phyloP scores from a whole-genome alignment of 2,888 invertebrate genomes.

The Lasioglossum figueresi region DNA sequence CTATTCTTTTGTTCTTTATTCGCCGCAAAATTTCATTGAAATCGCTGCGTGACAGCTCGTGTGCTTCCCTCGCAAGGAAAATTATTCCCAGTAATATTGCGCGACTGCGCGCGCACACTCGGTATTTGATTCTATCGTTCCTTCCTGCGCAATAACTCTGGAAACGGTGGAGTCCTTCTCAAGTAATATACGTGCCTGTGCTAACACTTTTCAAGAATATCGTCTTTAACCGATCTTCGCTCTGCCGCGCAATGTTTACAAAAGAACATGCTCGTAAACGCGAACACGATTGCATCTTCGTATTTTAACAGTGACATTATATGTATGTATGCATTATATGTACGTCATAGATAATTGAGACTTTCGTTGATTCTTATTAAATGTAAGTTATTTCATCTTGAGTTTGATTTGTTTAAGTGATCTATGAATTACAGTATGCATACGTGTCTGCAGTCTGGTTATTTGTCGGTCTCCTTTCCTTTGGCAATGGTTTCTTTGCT shows the following conservation, averaged over 20 bases:
- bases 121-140: neutral
- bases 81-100: slow-evolving; percentile 15
- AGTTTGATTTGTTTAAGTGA: neutral
- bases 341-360: neutral
- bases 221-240: neutral
- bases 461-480: slow-evolving; percentile 52
- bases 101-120: neutral
- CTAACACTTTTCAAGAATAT: slow-evolving; percentile 10
- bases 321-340: too few species aligned
- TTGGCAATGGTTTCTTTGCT: slow-evolving; percentile 28
- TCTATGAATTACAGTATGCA: neutral
- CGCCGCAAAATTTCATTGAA: slow-evolving; percentile 12
- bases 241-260: neutral
- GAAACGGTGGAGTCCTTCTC: slow-evolving; percentile 2
- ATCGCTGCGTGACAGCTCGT: slow-evolving; percentile 10
- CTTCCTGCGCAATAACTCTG: slow-evolving; percentile 11
- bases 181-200: neutral
- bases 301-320: neutral
- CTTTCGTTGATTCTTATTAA: neutral
- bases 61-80: slow-evolving; percentile 6
- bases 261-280: neutral
- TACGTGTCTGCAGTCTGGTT: slow-evolving; percentile 1
- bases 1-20: slow-evolving; percentile 16
- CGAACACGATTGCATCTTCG: neutral
- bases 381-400: neutral